Percentiles rank a stretch among this genome's conserved stretches.
These are phyloP conservation scores for Poecilus cupreus DNA, from an alignment of 2,888 invertebrate genomes.

Conservation along the genomic window DNA sequence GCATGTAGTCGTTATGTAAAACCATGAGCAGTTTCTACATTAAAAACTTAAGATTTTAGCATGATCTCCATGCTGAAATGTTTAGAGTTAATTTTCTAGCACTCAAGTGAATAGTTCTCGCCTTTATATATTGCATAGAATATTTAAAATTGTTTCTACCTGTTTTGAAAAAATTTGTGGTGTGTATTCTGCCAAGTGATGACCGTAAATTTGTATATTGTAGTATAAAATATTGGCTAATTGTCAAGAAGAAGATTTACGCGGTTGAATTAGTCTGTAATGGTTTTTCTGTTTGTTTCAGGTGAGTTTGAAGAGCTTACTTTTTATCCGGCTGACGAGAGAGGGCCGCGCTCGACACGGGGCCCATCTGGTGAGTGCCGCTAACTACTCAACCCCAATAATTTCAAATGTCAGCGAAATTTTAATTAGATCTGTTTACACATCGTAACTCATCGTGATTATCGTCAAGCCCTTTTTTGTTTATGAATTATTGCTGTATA, in stretches of 20 bases:
- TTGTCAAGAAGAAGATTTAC: slow-evolving; percentile 27
- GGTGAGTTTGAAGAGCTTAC: slow-evolving; percentile 49
- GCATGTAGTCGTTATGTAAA: no score
- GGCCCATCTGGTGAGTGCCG: slow-evolving; percentile 57
- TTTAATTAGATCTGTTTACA: slow-evolving; percentile 61
- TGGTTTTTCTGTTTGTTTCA: slow-evolving; percentile 48
- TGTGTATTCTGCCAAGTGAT: background rate
- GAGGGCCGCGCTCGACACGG: background rate
- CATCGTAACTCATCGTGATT: slow-evolving; percentile 59
- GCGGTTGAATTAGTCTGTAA: background rate
- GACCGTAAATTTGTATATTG: background rate
- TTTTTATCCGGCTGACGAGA: slow-evolving; percentile 16
- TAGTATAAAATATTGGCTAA: slow-evolving; percentile 21
- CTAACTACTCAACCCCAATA: slow-evolving; percentile 55
- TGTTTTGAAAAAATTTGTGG: background rate
- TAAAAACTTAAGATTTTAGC: no score
- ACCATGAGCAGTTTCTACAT: no score
- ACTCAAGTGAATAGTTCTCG: no score
- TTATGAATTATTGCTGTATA: slow-evolving; percentile 59
- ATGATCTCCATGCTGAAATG: no score
- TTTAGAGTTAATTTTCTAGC: no score
- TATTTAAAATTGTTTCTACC: no score
- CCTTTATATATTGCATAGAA: no score
- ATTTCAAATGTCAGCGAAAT: slow-evolving; percentile 60
- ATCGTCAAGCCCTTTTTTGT: slow-evolving; percentile 54